Evolutionary conservation across 2,797 vertebrate genomes (phyloP).

Genomic region (Galago senegalensis): DNA sequence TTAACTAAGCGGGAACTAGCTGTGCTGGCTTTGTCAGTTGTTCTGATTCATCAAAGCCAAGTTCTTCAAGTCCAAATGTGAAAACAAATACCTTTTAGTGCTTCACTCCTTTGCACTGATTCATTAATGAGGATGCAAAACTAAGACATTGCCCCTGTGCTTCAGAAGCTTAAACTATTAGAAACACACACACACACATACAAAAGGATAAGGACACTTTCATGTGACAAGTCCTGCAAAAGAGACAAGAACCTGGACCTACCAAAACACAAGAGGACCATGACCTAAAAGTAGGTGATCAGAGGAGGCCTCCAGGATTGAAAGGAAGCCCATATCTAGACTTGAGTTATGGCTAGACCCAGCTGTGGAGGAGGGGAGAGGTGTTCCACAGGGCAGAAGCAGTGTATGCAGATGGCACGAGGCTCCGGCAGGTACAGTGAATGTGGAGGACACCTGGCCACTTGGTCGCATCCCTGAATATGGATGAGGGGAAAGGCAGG

Average conservation of each 20-base stretch:
- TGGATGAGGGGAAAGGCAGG: background rate
- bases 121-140: background rate
- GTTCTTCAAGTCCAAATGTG: background rate
- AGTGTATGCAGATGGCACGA: background rate
- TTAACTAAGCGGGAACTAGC: background rate
- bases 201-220: background rate
- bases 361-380: background rate
- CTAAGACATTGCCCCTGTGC: background rate
- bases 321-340: background rate
- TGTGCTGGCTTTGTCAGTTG: background rate
- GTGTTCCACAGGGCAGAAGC: background rate
- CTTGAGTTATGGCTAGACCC: background rate
- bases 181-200: background rate
- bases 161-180: conserved; percentile 10
- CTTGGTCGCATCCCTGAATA: background rate
- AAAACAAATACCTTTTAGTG: background rate
- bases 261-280: background rate
- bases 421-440: fast-evolving
- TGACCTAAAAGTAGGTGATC: background rate
- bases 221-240: background rate
- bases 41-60: background rate
- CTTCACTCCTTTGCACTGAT: background rate
- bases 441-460: background rate
- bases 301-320: background rate
- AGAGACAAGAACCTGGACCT: background rate